phyloP scores from a whole-genome alignment of 2,888 invertebrate genomes.

The Junonia oenone region DNA sequence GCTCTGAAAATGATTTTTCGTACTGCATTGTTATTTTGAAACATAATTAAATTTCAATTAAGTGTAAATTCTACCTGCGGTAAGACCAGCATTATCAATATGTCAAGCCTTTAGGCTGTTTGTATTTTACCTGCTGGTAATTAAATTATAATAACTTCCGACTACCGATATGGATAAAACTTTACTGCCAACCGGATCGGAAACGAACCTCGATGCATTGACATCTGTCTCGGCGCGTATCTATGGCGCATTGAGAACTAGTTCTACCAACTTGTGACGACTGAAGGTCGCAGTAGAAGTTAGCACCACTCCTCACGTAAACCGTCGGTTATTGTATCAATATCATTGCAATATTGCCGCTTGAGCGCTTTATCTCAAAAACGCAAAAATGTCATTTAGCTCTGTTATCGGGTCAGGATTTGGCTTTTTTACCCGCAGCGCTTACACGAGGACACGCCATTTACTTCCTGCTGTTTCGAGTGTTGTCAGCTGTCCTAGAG shows the following conservation, averaged over 20 bases:
- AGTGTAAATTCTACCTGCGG: no score
- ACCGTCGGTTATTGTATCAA: conserved; percentile 5
- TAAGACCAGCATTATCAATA: no score
- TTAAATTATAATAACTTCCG: neutral
- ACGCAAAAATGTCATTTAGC: neutral
- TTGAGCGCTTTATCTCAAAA: conserved; percentile 8
- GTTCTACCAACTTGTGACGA: conserved; percentile 26
- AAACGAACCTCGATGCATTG: conserved; percentile 2
- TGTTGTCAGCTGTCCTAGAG: conserved; percentile 8
- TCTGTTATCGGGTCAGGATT: neutral
- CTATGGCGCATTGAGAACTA: conserved; percentile 20
- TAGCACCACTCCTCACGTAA: neutral
- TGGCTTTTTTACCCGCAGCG: conserved; percentile 4
- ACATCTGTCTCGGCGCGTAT: conserved; percentile 8
- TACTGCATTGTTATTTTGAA: conserved; percentile 13
- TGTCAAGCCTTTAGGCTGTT: neutral
- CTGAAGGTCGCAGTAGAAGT: conserved; percentile 25
- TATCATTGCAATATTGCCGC: neutral
- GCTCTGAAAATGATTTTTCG: conserved; percentile 5
- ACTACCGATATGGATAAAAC: neutral
- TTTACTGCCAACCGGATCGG: conserved; percentile 3
- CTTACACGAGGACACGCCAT: conserved; percentile 18
- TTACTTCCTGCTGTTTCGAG: conserved; percentile 22
- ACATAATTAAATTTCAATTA: neutral
- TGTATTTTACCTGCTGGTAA: neutral